Conservation (phyloP, 35 echinoderm and acorn worm genomes). For the Ophioderma brevispina region DNA sequence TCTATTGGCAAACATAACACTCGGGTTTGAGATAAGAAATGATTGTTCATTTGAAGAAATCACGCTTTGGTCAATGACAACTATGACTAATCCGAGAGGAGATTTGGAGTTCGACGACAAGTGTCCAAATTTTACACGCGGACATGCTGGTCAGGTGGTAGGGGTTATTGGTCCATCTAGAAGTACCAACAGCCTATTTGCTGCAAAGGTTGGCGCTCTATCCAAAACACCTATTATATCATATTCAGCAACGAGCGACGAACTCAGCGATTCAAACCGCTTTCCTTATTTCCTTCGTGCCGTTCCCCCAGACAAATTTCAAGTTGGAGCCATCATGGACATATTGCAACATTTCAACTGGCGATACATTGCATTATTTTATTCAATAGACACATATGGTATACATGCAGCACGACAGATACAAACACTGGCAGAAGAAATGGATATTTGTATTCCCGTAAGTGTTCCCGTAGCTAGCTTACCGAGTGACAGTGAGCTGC, state of each 20-base stretch:
- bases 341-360: slow-evolving; percentile 32
- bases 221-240: slow-evolving; percentile 18
- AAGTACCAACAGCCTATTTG: not conserved
- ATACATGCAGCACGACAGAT: slow-evolving; percentile 12
- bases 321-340: slow-evolving; percentile 34
- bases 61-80: not conserved
- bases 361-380: slow-evolving; percentile 32
- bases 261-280: slow-evolving; percentile 28
- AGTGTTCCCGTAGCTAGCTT: not conserved
- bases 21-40: not conserved
- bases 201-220: not conserved
- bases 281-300: slow-evolving; percentile 51
- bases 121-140: not conserved
- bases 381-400: slow-evolving; percentile 40
- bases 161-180: not conserved
- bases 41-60: slow-evolving; percentile 32
- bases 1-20: too few relatives aligned
- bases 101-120: not conserved
- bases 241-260: slow-evolving; percentile 32
- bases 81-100: not conserved
- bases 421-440: not conserved
- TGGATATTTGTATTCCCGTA: slow-evolving; percentile 30
- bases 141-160: not conserved
- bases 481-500: not conserved
- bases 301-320: slow-evolving; percentile 30